Base-by-base conservation (phyloP, 2,888 invertebrate species). In the Deilephila elpenor region DNA sequence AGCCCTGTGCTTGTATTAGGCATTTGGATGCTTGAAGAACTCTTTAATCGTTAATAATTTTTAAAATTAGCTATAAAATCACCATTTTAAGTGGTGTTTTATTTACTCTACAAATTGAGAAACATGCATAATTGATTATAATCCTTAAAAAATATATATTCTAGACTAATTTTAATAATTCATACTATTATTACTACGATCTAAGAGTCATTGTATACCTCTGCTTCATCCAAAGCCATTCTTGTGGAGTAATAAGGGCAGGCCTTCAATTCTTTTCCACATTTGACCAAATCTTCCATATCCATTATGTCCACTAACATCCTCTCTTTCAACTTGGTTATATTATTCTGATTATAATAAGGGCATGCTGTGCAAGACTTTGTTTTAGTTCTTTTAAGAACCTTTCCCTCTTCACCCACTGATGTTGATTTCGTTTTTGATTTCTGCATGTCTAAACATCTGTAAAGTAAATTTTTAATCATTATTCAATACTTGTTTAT, bases 241-340 rank as follows among this genome's bases (percentile, higher is more conserved):
- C 99, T 95, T 0, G 97, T 96, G 0, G 98, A 97, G 91, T 99
- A 99, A 94, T 99, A 99, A 0, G 99, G 98, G 90, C 99, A 99
- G 0, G 98, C 98, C 77, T 97, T 96, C 71, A 96, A 83, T 76
- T 96, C 93, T 83, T 96, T 96, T 0, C 97, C 98, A 80, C 93
- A 93, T 61, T 91, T 93, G 0, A 97, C 96, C 73, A 98, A 92
- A 82, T 99, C 98, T 89, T 99, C 99, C 82, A 99, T 97, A 89
- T 99, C 99, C 85, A 96, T 94, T 17, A 98, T 96, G 75, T 97
- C 96, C 0, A 95, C 94, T 6, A 98, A 86, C 70, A 96, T 93
- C 73, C 95, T 90, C 79, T 97, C 96, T 80, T 96, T 95, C 51
- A 98, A 88, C 5, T 95, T 93, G 72, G 96, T 95, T 67, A 98